Conservation (phyloP, 2,888 invertebrate species). For the Margaritifera margaritifera region DNA sequence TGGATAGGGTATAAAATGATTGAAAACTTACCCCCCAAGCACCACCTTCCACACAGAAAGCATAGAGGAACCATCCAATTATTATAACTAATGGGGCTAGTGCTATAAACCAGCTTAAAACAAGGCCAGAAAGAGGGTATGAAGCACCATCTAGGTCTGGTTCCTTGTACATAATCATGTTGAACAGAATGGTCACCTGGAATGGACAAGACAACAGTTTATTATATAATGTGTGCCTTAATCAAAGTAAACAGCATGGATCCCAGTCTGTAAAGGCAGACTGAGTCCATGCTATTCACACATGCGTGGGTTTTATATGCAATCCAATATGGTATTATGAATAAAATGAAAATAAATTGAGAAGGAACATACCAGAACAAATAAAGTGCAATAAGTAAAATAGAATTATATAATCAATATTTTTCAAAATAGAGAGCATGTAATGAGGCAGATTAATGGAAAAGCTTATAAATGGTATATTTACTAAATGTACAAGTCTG, state of each 20-base stretch:
- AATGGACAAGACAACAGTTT: conserved; percentile 6
- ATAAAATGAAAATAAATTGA: not conserved
- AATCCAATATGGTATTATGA: too few relatives aligned
- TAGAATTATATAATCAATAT: too few relatives aligned
- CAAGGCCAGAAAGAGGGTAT: conserved; percentile 67
- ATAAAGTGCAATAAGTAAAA: not conserved
- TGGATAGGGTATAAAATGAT: too few relatives aligned
- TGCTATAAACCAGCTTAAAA: conserved; percentile 70
- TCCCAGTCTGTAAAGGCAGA: not conserved
- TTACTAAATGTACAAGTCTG: too few relatives aligned
- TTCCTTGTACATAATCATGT: conserved; percentile 62
- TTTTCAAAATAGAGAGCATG: too few relatives aligned
- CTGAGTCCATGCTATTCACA: not conserved
- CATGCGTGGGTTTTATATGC: too few relatives aligned
- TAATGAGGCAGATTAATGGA: too few relatives aligned
- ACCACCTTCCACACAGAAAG: conserved; percentile 66
- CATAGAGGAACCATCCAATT: conserved; percentile 62
- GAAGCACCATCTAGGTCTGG: conserved; percentile 57
- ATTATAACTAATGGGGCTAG: conserved; percentile 67
- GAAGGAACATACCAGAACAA: not conserved
- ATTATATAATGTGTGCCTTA: not conserved
- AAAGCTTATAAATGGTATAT: too few relatives aligned
- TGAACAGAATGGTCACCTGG: conserved; percentile 63
- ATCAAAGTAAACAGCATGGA: not conserved
- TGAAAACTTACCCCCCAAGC: conserved; percentile 61